Percentiles rank a stretch among this genome's conserved stretches.
Evolutionary conservation across 2,888 invertebrate species (phyloP).

Genomic region (Hypomecis punctinalis): DNA sequence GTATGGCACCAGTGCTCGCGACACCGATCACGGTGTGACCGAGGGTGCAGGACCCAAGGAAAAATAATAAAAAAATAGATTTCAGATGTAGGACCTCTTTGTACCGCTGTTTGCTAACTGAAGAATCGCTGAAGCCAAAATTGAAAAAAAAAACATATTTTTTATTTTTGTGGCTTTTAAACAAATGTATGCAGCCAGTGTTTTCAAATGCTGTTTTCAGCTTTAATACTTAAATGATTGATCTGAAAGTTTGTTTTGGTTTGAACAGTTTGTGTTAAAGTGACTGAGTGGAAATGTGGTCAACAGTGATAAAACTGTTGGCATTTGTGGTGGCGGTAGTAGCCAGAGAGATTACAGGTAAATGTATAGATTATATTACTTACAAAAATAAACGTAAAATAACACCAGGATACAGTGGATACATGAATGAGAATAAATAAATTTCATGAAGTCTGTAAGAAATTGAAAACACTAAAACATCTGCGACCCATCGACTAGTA

Average conservation of each 20-base stretch:
- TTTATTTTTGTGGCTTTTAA: neutral
- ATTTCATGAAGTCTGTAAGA: no score
- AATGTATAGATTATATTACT: neutral
- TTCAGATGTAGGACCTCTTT: conserved; percentile 8
- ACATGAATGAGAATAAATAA: no score
- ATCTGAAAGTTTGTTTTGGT: neutral
- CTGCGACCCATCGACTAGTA: no score
- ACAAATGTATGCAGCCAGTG: neutral
- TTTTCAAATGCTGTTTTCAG: neutral
- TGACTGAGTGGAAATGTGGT: conserved; percentile 2
- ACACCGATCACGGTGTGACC: conserved; percentile 2
- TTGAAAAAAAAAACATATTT: neutral
- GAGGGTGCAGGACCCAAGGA: neutral
- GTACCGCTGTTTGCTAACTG: neutral
- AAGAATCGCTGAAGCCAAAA: neutral
- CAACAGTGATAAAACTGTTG: neutral
- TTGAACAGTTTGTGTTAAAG: conserved; percentile 3
- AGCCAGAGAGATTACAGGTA: conserved; percentile 11
- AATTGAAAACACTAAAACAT: no score
- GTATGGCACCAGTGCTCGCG: conserved; percentile 14
- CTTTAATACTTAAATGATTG: neutral
- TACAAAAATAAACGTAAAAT: no score
- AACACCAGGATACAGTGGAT: no score
- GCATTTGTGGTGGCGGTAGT: neutral
- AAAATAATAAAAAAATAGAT: neutral